These are phyloP conservation scores for Morus bassanus DNA, from an alignment of 2,797 vertebrate species.

Conservation along the genomic window DNA sequence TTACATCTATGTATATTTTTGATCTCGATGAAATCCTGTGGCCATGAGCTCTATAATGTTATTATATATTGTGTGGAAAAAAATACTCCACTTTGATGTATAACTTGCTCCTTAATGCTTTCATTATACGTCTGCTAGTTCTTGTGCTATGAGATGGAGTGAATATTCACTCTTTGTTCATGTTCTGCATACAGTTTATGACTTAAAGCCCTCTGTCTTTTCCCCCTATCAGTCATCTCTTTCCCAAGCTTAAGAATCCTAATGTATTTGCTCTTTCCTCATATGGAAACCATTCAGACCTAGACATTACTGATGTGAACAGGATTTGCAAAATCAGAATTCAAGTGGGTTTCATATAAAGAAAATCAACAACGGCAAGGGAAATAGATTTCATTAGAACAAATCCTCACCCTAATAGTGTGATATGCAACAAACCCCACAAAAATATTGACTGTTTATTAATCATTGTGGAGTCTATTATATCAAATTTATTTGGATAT, in stretches of 20 bases:
- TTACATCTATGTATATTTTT: constrained; percentile 8
- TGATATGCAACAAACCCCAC: not conserved
- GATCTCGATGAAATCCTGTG: constrained; percentile 30
- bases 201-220: constrained; percentile 22
- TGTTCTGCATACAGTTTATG: not conserved
- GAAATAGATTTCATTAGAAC: not conserved
- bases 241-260: not conserved
- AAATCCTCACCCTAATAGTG: not conserved
- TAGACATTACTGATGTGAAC: not conserved
- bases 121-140: constrained; percentile 12
- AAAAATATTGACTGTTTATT: not conserved
- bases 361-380: not conserved
- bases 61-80: constrained; percentile 4
- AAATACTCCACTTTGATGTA: not conserved
- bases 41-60: not conserved
- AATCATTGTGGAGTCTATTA: not conserved
- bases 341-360: not conserved
- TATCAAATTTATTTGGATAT: not conserved
- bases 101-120: constrained; percentile 3
- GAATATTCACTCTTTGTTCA: not conserved
- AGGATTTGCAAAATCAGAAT: not conserved
- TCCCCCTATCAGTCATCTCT: not conserved
- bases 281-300: constrained; percentile 36
- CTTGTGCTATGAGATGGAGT: not conserved
- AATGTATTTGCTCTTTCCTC: not conserved